Percentiles rank a stretch among this genome's conserved stretches.
Conservation (phyloP, 1,140 invertebrate genomes). For the Octopus sinensis region DNA sequence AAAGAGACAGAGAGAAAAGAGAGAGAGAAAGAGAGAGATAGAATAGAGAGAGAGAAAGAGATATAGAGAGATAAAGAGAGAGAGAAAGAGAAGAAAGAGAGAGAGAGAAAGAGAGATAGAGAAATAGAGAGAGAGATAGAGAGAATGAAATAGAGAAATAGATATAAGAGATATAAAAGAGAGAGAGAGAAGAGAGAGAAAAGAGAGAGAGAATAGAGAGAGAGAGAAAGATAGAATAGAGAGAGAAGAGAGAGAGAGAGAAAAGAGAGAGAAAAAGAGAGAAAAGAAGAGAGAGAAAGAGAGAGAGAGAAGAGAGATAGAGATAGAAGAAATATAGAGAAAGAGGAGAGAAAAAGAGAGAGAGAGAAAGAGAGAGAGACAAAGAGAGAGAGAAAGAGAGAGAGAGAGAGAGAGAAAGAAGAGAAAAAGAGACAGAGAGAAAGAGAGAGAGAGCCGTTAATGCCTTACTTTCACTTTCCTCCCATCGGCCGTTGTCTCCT, state of each 20-base stretch:
- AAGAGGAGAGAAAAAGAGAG: too few species aligned
- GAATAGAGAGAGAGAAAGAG: too few species aligned
- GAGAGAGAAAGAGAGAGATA: too few species aligned
- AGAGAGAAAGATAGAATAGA: not conserved
- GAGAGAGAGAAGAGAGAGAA: slow-evolving; percentile 8
- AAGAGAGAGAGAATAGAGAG: not conserved
- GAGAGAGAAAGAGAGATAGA: not conserved
- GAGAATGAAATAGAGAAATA: not conserved
- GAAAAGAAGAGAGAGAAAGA: too few species aligned
- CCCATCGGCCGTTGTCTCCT: slow-evolving; percentile 80
- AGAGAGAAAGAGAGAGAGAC: not conserved
- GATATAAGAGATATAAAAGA: not conserved
- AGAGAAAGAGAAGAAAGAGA: too few species aligned
- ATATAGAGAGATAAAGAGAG: too few species aligned
- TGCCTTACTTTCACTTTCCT: slow-evolving; percentile 70
- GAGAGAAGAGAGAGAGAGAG: slow-evolving; percentile 9
- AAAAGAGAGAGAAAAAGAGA: not conserved
- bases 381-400: slow-evolving; percentile 7
- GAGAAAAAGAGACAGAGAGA: slow-evolving; percentile 5
- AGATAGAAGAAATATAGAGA: not conserved
- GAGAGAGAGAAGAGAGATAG: not conserved
- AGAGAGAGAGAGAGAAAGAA: slow-evolving; percentile 7
- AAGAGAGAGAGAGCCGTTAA: slow-evolving; percentile 12
- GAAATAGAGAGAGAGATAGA: slow-evolving; percentile 21
- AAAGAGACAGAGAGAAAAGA: too few species aligned